These are phyloP conservation scores for Merops nubicus DNA, from an alignment of 2,113 vertebrate species.

Conservation along the genomic window DNA sequence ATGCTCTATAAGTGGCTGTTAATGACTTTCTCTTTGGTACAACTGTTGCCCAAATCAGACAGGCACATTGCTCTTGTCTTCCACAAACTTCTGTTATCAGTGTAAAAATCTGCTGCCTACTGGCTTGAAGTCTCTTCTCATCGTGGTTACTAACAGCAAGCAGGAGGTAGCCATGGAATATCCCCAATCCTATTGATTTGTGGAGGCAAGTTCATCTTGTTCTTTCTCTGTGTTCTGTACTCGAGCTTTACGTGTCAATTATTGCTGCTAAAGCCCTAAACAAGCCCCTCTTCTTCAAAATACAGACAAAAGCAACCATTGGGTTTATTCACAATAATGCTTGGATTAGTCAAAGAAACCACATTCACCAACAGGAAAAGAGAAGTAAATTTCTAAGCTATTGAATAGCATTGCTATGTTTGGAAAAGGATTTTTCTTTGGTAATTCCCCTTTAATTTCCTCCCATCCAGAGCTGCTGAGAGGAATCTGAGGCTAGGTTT, in stretches of 20 bases:
- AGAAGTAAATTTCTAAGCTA: slow-evolving; percentile 53
- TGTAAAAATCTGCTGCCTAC: background rate
- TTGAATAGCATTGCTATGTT: slow-evolving; percentile 54
- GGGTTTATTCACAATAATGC: slow-evolving; percentile 33
- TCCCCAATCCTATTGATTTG: background rate
- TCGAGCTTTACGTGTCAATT: background rate
- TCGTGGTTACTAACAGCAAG: background rate
- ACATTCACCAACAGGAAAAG: slow-evolving; percentile 45
- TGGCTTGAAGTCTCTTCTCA: background rate
- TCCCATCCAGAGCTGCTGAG: slow-evolving; percentile 19
- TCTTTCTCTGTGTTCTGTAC: background rate
- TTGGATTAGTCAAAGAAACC: slow-evolving; percentile 53
- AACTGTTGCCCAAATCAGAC: background rate
- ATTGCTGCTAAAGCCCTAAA: background rate
- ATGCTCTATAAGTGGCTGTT: background rate
- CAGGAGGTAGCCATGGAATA: background rate
- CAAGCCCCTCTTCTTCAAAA: slow-evolving; percentile 28
- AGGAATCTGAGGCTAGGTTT: slow-evolving; percentile 26
- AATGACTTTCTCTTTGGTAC: background rate
- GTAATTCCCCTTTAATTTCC: slow-evolving; percentile 57
- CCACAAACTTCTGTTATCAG: background rate
- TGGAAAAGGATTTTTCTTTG: slow-evolving; percentile 57
- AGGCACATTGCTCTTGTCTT: background rate
- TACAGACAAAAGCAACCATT: slow-evolving; percentile 8
- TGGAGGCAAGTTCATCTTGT: background rate